These are phyloP conservation scores for Festucalex cinctus DNA, from an alignment of 2,113 vertebrate species.

Conservation along the genomic window DNA sequence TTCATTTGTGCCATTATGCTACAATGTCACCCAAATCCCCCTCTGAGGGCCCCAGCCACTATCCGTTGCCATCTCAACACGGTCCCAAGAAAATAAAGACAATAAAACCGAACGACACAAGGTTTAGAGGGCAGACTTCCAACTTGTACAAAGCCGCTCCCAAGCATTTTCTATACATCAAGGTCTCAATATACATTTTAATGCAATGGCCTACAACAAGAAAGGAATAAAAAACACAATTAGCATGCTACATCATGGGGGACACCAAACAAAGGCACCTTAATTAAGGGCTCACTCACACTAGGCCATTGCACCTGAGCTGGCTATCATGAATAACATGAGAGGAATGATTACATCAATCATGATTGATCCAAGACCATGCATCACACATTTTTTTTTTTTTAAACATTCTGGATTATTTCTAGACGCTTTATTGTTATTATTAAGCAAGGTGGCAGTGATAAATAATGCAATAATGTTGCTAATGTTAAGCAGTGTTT, in stretches of 20 bases:
- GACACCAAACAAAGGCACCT: background rate
- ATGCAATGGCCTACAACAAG: background rate
- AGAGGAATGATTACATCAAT: background rate
- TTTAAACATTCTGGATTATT: too few relatives aligned
- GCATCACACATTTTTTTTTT: too few relatives aligned
- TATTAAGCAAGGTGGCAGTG: too few relatives aligned
- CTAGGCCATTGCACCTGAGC: background rate
- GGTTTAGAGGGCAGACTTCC: slow-evolving; percentile 15
- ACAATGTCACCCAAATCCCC: slow-evolving; percentile 23
- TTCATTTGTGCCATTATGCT: slow-evolving; percentile 45
- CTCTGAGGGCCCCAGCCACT: background rate
- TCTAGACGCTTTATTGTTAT: too few relatives aligned
- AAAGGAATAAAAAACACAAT: slow-evolving; percentile 14
- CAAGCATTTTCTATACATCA: slow-evolving; percentile 24
- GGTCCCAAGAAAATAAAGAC: slow-evolving; percentile 28
- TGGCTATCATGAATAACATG: background rate
- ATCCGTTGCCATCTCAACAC: slow-evolving; percentile 25
- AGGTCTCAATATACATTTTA: slow-evolving; percentile 8
- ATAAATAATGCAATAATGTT: too few relatives aligned
- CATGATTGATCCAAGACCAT: background rate
- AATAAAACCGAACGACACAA: slow-evolving; percentile 3
- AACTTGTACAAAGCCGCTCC: slow-evolving; percentile 39
- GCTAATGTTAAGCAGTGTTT: too few relatives aligned
- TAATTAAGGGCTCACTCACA: background rate
- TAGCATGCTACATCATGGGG: background rate